Base-by-base conservation (phyloP, 2,797 vertebrate genomes). In the Gymnoscopelus microlampas region DNA sequence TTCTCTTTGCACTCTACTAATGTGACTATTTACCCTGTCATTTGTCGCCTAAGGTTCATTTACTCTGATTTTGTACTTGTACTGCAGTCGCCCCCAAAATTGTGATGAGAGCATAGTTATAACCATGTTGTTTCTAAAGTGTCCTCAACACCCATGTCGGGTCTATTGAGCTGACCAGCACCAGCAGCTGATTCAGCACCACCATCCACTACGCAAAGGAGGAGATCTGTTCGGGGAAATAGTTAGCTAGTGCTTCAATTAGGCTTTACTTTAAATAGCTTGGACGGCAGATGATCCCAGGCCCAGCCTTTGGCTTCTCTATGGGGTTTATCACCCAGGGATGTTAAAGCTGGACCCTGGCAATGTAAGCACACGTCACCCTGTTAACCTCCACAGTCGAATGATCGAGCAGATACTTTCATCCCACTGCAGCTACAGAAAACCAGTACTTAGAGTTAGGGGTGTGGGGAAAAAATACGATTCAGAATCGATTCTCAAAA, bases 211-310 rank as follows among this genome's bases (percentile, higher is more conserved):
- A 11, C 54, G 66, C 53, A 60, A 60, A 76, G 72, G 66, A 80
- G 70, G 26, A 63, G 58, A 83, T 81, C 66, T 69, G 53, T 79
- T 89, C 64, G 70, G 68, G 63, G 79, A 86, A 88, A 70, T 80
- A 76, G 39, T 44, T 86, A 78, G 68, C 60, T 79, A 57, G 71
- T 69, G 73, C 85, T 89, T 90, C 74, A 87, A 69, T 86, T 84
- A 87, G 81, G 85, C 85, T 92, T 89, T 84, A 86, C 87, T 89
- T 87, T 80, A 89, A 86, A 85, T 92, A 87, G 82, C 83, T n/a
- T 23, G 29, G 70, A 78, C 77, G 81, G 76, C 70, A 77, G 73
- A 67, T 84, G 81, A 86, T 85, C 72, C 73, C 35, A 53, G 63
- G 26, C 64, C 65, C 88, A 4, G 23, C 62, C 79, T 88, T 82